Evolutionary conservation across 2,113 vertebrate genomes (phyloP).

Genomic region (Donacobius atricapilla): DNA sequence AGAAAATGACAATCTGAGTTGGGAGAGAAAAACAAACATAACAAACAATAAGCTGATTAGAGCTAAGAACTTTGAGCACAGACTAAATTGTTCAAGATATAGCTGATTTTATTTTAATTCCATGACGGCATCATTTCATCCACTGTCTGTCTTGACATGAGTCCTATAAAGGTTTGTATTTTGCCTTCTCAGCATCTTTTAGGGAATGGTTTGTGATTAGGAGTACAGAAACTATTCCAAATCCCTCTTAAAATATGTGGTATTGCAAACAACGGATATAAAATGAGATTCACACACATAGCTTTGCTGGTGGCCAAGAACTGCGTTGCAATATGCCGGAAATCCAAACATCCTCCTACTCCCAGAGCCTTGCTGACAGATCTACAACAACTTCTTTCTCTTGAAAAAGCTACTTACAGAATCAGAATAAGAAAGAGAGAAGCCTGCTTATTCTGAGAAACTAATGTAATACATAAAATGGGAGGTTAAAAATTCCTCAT

Average conservation of each 20-base stretch:
- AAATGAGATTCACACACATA: conserved; percentile 70
- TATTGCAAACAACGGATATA: conserved; percentile 58
- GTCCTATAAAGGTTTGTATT: not conserved
- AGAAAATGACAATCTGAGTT: not conserved
- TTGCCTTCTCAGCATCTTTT: not conserved
- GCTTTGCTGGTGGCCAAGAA: conserved; percentile 68
- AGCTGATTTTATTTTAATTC: not conserved
- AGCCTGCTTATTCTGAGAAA: conserved; percentile 36
- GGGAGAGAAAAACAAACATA: not conserved
- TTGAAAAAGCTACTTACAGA: conserved; percentile 55
- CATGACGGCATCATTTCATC: not conserved
- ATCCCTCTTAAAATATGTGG: conserved; percentile 50
- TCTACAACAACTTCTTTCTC: conserved; percentile 66
- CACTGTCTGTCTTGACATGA: not conserved
- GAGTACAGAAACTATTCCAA: conserved; percentile 27
- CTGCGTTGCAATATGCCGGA: conserved; percentile 68
- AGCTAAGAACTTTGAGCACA: not conserved
- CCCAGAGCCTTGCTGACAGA: conserved; percentile 68
- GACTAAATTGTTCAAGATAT: not conserved
- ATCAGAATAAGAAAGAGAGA: conserved; percentile 42
- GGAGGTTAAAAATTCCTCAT: not conserved
- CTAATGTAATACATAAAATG: not conserved
- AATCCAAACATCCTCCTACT: conserved; percentile 72
- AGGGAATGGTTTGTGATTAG: conserved; percentile 25
- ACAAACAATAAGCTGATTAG: not conserved